Evolutionary conservation across 2,113 vertebrate genomes (phyloP).

Genomic region (Albula goreensis): DNA sequence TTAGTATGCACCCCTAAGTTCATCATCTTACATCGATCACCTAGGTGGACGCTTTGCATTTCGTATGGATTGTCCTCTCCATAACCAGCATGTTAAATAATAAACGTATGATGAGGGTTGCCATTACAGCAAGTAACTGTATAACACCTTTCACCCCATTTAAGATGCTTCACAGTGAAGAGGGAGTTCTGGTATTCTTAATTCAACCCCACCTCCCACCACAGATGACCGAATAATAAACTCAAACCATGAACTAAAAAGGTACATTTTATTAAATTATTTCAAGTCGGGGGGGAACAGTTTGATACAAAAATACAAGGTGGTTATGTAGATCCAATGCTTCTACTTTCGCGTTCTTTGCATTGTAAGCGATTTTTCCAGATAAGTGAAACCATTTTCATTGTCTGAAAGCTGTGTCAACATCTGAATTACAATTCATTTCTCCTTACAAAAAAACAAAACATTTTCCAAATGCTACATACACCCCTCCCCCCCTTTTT

Average conservation of each 20-base stretch:
- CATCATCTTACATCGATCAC: too few relatives aligned
- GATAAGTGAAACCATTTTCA: constrained; percentile 44
- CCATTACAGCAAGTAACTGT: too few relatives aligned
- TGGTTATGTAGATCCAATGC: constrained; percentile 48
- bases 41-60: too few relatives aligned
- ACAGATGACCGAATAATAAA: constrained; percentile 30
- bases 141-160: too few relatives aligned
- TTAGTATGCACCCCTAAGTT: too few relatives aligned
- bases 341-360: constrained; percentile 44
- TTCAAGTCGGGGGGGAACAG: constrained; percentile 56
- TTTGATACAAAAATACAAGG: constrained; percentile 72
- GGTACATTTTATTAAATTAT: constrained; percentile 67
- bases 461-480: constrained; percentile 43
- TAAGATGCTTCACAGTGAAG: too few relatives aligned
- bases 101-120: too few relatives aligned
- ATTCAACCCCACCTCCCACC: neutral
- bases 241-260: constrained; percentile 62
- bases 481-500: constrained; percentile 52
- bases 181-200: too few relatives aligned
- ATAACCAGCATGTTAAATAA: too few relatives aligned
- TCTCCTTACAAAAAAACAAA: constrained; percentile 44
- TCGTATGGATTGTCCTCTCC: too few relatives aligned
- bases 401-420: constrained; percentile 27
- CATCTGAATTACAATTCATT: constrained; percentile 33
- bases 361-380: constrained; percentile 49